Conservation (phyloP, 2,888 invertebrate genomes). For the Harpagoxenus sublaevis region DNA sequence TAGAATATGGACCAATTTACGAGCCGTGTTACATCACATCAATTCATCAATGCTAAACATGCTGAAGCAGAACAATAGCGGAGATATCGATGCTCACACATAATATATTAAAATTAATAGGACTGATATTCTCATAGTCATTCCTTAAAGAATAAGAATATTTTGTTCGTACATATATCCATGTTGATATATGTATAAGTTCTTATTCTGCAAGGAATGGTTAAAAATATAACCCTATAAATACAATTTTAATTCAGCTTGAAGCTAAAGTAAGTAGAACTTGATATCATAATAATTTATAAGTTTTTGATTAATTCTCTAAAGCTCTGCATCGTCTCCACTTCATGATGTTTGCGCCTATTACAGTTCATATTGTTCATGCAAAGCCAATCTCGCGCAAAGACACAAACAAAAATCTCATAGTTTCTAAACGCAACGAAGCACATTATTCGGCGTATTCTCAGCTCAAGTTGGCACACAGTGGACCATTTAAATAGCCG, state of each 20-base stretch:
- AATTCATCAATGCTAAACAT: background rate
- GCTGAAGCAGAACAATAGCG: background rate
- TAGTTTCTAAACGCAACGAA: slow-evolving; percentile 10
- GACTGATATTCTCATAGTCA: background rate
- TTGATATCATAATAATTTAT: background rate
- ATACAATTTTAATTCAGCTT: background rate
- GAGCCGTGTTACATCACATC: background rate
- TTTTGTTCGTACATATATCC: background rate
- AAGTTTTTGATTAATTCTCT: background rate
- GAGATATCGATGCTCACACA: background rate
- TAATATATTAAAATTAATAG: background rate
- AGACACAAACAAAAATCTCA: slow-evolving; percentile 1
- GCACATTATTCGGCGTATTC: slow-evolving; percentile 22
- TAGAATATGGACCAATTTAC: background rate
- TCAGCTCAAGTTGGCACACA: slow-evolving; percentile 20
- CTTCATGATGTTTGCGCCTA: background rate
- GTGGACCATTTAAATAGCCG: slow-evolving; percentile 11
- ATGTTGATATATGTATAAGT: slow-evolving; percentile 8
- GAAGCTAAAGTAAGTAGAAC: background rate
- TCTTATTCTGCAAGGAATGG: background rate
- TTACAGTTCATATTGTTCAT: background rate
- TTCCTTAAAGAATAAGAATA: background rate
- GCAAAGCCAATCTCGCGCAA: background rate
- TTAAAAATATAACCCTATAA: background rate
- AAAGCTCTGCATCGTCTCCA: background rate